Evolutionary conservation across 1,140 invertebrate genomes (phyloP).

Genomic region (Hypothenemus hampei): DNA sequence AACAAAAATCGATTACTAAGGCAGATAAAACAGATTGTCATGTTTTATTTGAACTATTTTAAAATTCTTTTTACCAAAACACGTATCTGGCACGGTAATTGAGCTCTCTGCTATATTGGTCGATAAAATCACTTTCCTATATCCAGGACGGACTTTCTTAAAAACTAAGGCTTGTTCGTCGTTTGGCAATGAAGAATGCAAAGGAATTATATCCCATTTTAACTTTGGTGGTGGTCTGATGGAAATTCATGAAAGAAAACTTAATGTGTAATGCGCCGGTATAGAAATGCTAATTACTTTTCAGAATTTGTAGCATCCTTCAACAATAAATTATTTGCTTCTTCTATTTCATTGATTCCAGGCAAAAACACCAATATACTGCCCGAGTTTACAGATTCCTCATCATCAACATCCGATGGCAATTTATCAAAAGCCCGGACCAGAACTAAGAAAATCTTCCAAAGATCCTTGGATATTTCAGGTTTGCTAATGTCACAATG

Average conservation of each 20-base stretch:
- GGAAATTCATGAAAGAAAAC: no score
- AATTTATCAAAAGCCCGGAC: slow-evolving; percentile 67
- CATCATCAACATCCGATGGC: slow-evolving; percentile 46
- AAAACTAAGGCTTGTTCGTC: slow-evolving; percentile 72
- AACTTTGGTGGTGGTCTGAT: no score
- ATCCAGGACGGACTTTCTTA: slow-evolving; percentile 48
- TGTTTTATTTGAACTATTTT: background rate
- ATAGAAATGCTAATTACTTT: no score
- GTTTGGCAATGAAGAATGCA: slow-evolving; percentile 67
- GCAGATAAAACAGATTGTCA: background rate
- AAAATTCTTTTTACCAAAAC: slow-evolving; percentile 60
- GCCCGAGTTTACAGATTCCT: slow-evolving; percentile 46
- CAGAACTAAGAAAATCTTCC: slow-evolving; percentile 56
- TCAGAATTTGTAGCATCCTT: background rate
- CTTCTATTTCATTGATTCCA: slow-evolving; percentile 78
- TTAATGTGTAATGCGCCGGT: no score
- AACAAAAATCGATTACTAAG: slow-evolving; percentile 92
- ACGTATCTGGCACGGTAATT: slow-evolving; percentile 89
- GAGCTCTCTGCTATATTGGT: slow-evolving; percentile 98
- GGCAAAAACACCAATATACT: slow-evolving; percentile 85
- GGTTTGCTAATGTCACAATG: slow-evolving; percentile 50
- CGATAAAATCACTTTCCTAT: slow-evolving; percentile 83
- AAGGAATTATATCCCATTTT: slow-evolving; percentile 55
- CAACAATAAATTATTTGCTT: slow-evolving; percentile 46
- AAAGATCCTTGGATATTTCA: slow-evolving; percentile 25